These are phyloP conservation scores for Phenganax subtilis DNA, from an alignment of 92 coral and sea anemone species.

Conservation along the genomic window DNA sequence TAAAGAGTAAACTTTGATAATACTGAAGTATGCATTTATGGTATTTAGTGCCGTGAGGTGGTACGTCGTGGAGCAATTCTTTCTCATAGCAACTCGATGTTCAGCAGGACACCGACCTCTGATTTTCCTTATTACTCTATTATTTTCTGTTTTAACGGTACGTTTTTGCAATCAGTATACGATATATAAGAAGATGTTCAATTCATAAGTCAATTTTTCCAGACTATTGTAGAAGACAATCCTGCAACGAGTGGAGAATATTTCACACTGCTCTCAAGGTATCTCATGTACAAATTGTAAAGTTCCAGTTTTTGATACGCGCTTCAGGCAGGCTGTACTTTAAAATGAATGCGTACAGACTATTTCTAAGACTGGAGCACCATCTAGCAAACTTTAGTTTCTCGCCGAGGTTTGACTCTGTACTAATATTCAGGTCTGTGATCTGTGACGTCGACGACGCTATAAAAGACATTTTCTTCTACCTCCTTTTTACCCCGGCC, in stretches of 20 bases:
- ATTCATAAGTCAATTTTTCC: background rate
- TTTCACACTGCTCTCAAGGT: slow-evolving; percentile 60
- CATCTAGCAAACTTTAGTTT: too few species aligned
- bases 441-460: too few species aligned
- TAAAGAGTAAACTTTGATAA: background rate
- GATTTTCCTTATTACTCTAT: slow-evolving; percentile 83
- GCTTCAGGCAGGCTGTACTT: too few species aligned
- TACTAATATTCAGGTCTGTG: too few species aligned
- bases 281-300: background rate
- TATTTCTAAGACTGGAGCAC: too few species aligned
- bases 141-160: slow-evolving; percentile 92
- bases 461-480: too few species aligned
- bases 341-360: too few species aligned
- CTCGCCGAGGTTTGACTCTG: too few species aligned
- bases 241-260: slow-evolving; percentile 88
- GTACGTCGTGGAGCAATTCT: slow-evolving; percentile 91
- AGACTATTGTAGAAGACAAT: slow-evolving; percentile 93
- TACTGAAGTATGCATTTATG: background rate
- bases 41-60: slow-evolving; percentile 70
- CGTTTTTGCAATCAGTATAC: slow-evolving; percentile 15
- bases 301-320: too few species aligned
- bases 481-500: too few species aligned
- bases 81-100: slow-evolving; percentile 93
- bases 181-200: background rate
- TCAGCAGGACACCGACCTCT: slow-evolving; percentile 90